A percentile compares a stretch with the other conserved stretches of the same genome.
Conservation (phyloP, 2,797 vertebrate genomes). For the Decapterus maruadsi region DNA sequence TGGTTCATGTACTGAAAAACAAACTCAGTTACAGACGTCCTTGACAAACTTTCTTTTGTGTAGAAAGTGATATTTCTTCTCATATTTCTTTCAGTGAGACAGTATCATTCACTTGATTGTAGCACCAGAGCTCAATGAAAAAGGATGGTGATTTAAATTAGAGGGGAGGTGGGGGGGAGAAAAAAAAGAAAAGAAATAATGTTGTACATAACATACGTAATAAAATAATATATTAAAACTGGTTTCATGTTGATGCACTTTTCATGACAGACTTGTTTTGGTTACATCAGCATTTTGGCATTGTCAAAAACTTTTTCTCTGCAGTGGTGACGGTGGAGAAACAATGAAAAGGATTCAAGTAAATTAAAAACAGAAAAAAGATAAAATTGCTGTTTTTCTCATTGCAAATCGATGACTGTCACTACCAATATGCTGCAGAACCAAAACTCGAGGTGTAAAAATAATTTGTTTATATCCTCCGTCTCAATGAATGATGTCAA, state of each 20-base stretch:
- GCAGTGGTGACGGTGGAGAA: slow-evolving; percentile 22
- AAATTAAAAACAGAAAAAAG: slow-evolving; percentile 1
- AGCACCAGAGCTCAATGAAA: slow-evolving; percentile 60
- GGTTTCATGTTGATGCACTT: slow-evolving; percentile 23
- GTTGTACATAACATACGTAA: slow-evolving; percentile 22
- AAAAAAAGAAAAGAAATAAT: slow-evolving; percentile 16
- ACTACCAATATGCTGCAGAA: slow-evolving; percentile 56
- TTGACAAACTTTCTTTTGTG: slow-evolving; percentile 79
- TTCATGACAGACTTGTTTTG: slow-evolving; percentile 69
- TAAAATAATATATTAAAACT: slow-evolving; percentile 34
- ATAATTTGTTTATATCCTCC: slow-evolving; percentile 34
- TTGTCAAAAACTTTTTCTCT: slow-evolving; percentile 46
- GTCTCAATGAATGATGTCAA: slow-evolving; percentile 80
- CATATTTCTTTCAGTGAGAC: slow-evolving; percentile 47
- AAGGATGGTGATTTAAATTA: slow-evolving; percentile 21
- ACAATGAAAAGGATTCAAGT: slow-evolving; percentile 25
- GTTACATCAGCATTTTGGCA: slow-evolving; percentile 77
- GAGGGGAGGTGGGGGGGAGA: not conserved
- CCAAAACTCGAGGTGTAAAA: slow-evolving; percentile 53
- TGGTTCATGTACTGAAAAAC: slow-evolving; percentile 79
- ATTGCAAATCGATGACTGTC: slow-evolving; percentile 20
- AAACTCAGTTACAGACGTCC: slow-evolving; percentile 80
- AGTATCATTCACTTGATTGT: slow-evolving; percentile 50
- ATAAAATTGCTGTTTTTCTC: slow-evolving; percentile 20
- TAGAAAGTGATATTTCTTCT: slow-evolving; percentile 63